A percentile compares a stretch with the other conserved stretches of the same genome.
Conservation (phyloP, 2,113 vertebrate species). For the Chitala chitala region DNA sequence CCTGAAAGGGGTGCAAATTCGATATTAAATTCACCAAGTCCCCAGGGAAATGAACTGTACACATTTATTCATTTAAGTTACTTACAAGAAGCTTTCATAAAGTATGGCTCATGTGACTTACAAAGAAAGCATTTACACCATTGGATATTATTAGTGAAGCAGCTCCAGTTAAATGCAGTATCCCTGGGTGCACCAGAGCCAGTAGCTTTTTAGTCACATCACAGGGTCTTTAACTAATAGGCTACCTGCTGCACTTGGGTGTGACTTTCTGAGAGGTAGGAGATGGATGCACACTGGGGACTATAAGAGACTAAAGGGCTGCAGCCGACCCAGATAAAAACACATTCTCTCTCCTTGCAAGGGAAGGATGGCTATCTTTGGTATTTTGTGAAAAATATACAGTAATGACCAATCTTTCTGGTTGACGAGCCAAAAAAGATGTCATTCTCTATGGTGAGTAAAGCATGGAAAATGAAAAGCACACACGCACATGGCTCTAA, state of each 20-base stretch:
- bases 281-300: not conserved
- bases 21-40: not conserved
- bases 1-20: not conserved
- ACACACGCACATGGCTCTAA: no score
- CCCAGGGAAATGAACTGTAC: not conserved
- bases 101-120: not conserved
- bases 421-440: no score
- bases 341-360: not conserved
- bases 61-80: not conserved
- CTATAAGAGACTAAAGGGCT: not conserved
- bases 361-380: not conserved
- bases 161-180: not conserved
- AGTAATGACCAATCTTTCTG: no score
- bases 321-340: conserved; percentile 7
- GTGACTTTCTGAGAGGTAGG: not conserved
- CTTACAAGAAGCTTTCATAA: not conserved
- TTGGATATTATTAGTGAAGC: not conserved
- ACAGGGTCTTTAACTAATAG: not conserved
- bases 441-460: no score
- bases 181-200: not conserved
- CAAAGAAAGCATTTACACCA: not conserved
- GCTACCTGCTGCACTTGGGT: not conserved
- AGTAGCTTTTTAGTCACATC: not conserved
- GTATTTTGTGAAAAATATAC: no score
- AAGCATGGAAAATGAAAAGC: no score